phyloP scores from a whole-genome alignment of 2,888 invertebrate genomes.

The Sericinus montela region DNA sequence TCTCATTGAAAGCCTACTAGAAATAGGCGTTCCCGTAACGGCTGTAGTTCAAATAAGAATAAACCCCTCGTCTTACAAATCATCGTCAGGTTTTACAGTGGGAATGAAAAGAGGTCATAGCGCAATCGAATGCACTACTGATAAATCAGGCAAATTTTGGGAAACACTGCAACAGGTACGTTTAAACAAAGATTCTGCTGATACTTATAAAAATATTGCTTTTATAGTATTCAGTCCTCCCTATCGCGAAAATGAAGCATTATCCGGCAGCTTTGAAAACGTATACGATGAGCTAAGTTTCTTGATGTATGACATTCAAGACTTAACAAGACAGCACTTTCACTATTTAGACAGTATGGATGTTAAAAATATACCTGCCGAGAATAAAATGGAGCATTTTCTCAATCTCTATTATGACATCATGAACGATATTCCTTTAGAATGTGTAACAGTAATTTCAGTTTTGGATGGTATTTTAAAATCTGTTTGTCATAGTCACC shows the following conservation, averaged over 20 bases:
- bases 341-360: constrained; percentile 70
- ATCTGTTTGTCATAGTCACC: constrained; percentile 36
- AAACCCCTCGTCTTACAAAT: constrained; percentile 34
- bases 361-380: constrained; percentile 45
- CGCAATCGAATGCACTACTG: constrained; percentile 51
- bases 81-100: constrained; percentile 48
- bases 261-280: constrained; percentile 52
- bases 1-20: constrained; percentile 46
- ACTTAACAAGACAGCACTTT: constrained; percentile 65
- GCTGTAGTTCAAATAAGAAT: constrained; percentile 65
- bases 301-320: constrained; percentile 75
- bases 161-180: constrained; percentile 53
- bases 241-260: constrained; percentile 45
- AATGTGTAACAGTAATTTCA: constrained; percentile 55
- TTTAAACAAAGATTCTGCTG: constrained; percentile 41
- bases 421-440: constrained; percentile 49
- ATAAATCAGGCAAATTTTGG: constrained; percentile 57
- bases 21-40: constrained; percentile 57
- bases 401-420: constrained; percentile 36
- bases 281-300: constrained; percentile 74
- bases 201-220: constrained; percentile 59
- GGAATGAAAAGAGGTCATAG: constrained; percentile 60
- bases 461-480: constrained; percentile 54
- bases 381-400: constrained; percentile 29
- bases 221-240: constrained; percentile 65